phyloP scores from a whole-genome alignment of 2,888 invertebrate species.

The Sminthurides aquaticus region DNA sequence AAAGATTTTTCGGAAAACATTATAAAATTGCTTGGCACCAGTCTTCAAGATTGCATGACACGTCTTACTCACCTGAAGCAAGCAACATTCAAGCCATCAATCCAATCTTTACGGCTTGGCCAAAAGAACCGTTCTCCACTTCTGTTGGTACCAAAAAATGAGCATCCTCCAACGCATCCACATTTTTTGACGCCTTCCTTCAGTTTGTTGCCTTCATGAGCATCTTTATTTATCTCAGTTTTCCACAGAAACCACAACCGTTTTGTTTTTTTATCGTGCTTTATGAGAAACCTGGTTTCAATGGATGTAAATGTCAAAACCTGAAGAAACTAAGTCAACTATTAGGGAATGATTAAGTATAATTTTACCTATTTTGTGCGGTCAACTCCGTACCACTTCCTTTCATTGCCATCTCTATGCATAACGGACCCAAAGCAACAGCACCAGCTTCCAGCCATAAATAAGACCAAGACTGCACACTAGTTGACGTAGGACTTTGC shows the following conservation, averaged over 20 bases:
- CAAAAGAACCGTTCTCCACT: constrained; percentile 84
- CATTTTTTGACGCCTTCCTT: constrained; percentile 56
- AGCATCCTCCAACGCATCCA: constrained; percentile 91
- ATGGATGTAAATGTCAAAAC: too few relatives aligned
- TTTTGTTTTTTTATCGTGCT: constrained; percentile 75
- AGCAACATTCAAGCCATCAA: constrained; percentile 75
- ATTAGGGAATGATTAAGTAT: not conserved
- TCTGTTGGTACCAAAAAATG: constrained; percentile 85
- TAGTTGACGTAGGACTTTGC: constrained; percentile 39
- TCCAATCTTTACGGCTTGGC: constrained; percentile 69
- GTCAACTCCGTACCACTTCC: constrained; percentile 53
- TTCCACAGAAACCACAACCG: constrained; percentile 94
- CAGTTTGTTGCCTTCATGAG: constrained; percentile 52
- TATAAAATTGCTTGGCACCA: not conserved
- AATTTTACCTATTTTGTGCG: constrained; percentile 61
- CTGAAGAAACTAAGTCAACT: constrained; percentile 12
- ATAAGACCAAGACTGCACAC: constrained; percentile 53
- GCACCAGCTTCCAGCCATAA: constrained; percentile 87
- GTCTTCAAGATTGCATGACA: not conserved
- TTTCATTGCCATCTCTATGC: constrained; percentile 81
- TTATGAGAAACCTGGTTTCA: constrained; percentile 57
- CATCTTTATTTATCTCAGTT: constrained; percentile 51
- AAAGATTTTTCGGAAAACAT: not conserved
- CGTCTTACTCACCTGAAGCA: constrained; percentile 56
- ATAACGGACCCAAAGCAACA: constrained; percentile 77